A percentile compares a stretch with the other conserved stretches of the same genome.
Conservation (phyloP, 1,140 invertebrate genomes). For the Metaphire vulgaris region DNA sequence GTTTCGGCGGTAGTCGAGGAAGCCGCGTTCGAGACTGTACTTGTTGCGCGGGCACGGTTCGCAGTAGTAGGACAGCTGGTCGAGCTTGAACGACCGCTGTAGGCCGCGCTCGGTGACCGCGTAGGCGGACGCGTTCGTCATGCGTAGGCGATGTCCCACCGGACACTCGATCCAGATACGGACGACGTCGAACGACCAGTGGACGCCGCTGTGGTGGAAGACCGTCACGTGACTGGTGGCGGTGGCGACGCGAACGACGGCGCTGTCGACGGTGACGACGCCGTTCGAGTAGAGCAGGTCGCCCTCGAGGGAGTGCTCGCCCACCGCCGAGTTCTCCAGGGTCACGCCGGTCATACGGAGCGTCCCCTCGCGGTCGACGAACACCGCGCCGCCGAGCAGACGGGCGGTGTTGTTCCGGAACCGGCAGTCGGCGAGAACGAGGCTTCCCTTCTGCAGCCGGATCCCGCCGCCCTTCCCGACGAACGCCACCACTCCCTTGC, state of each 20-base stretch:
- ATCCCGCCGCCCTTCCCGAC: conserved; percentile 27
- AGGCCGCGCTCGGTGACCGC: conserved; percentile 16
- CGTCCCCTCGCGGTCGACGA: conserved; percentile 24
- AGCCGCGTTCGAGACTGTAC: conserved; percentile 26
- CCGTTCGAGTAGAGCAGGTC: conserved; percentile 28
- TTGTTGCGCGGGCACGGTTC: conserved; percentile 18
- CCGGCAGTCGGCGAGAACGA: conserved; percentile 16
- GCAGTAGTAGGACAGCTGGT: conserved; percentile 29
- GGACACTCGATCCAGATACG: conserved; percentile 24
- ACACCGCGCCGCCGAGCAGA: conserved; percentile 24
- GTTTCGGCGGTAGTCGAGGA: conserved; percentile 21
- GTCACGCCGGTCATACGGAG: neutral
- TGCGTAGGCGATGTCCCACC: conserved; percentile 18
- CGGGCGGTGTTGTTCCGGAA: conserved; percentile 27
- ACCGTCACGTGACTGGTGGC: conserved; percentile 20
- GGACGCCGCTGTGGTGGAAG: conserved; percentile 22
- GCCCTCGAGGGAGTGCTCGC: conserved; percentile 24
- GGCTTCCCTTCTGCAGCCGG: conserved; percentile 15
- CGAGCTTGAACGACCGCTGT: conserved; percentile 20
- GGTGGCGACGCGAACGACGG: neutral
- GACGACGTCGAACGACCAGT: conserved; percentile 26
- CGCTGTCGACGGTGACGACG: conserved; percentile 10
- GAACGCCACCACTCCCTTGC: conserved; percentile 25
- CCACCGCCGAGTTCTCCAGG: conserved; percentile 14
- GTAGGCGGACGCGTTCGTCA: conserved; percentile 29